Percentiles rank a stretch among this genome's conserved stretches.
Evolutionary conservation across 2,888 invertebrate genomes (phyloP).

Genomic region (Rapana venosa): DNA sequence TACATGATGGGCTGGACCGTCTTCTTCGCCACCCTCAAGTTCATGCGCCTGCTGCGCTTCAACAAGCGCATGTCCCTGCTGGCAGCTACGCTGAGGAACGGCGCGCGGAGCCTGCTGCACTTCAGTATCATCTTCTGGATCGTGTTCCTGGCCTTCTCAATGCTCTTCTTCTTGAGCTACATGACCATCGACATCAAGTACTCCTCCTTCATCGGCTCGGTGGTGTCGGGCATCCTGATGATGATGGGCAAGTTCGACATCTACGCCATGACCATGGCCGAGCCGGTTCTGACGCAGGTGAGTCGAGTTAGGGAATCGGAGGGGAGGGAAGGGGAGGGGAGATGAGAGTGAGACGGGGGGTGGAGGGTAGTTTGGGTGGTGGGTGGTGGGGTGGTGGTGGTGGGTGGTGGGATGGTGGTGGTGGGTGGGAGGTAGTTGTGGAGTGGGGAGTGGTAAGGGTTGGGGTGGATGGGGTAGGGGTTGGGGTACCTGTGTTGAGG

Average conservation of each 20-base stretch:
- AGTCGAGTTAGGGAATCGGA: neutral
- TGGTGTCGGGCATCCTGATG: slow-evolving; percentile 76
- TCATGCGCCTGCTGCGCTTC: slow-evolving; percentile 80
- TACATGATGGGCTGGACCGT: slow-evolving; percentile 80
- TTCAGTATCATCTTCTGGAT: slow-evolving; percentile 77
- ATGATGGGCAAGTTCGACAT: slow-evolving; percentile 78
- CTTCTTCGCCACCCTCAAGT: slow-evolving; percentile 80
- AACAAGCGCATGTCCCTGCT: slow-evolving; percentile 77
- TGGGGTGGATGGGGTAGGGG: no score
- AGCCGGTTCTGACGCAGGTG: slow-evolving; percentile 65
- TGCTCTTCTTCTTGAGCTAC: slow-evolving; percentile 76
- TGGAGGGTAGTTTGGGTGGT: no score
- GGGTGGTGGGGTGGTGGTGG: no score
- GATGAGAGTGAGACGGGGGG: no score
- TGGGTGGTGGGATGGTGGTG: no score
- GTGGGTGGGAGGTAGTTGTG: no score
- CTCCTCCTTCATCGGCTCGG: slow-evolving; percentile 60
- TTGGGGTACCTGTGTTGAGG: no score
- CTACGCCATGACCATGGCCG: slow-evolving; percentile 70
- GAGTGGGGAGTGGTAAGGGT: no score
- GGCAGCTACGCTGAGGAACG: slow-evolving; percentile 71
- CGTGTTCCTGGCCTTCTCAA: slow-evolving; percentile 77
- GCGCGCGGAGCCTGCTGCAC: slow-evolving; percentile 69
- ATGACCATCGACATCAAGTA: slow-evolving; percentile 60
- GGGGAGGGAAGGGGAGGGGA: no score